Evolutionary conservation across 2,888 invertebrate species (phyloP), one percentile per base, ranked within the genome.

Genomic region (Ormia ochracea): DNA sequence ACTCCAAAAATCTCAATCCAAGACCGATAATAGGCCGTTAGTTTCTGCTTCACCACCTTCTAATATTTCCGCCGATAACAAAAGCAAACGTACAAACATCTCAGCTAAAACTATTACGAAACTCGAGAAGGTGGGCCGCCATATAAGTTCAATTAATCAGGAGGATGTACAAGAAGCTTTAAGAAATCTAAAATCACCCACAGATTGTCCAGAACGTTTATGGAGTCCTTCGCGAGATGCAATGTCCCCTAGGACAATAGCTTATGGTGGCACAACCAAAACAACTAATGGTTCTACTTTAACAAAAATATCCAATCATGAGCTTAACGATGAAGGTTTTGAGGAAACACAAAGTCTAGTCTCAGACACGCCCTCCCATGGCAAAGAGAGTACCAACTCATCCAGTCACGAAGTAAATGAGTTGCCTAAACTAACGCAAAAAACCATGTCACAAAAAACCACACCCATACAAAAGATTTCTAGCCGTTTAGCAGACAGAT

Each of bases 311-410:
- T 85, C 87, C 0, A 88, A 88, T 75, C 88, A 87, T 70, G 96
- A 96, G 84, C 61, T 81, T 38, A 95, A 96, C 85, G 96, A 96
- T 86, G 96, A 96, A 91, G 96, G 96, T 7, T 96, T 96, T 85
- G 96, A 96, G 88, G 96, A 96, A 90, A 96, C 96, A 0, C 96
- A 96, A 86, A 96, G 96, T 86, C 91, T 96, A 63, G 95, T 96
- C 85, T 96, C 96, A 0, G 96, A 96, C 87, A 96, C 95, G 6
- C 93, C 95, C 3, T 96, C 96, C 52, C 96, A 96, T 84, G 96
- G 95, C 48, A 90, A 90, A 66, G 89, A 90, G 41, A 89, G 89
- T 78, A 95, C 95, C 1, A 88, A 87, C 48, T 95, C 95, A 0
- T 95, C 95, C 0, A 94, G 94, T 83, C 95, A 94, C 85, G 92